These are phyloP conservation scores for Reticulitermes lucifugus DNA, from an alignment of 2,888 invertebrate genomes.

Conservation along the genomic window DNA sequence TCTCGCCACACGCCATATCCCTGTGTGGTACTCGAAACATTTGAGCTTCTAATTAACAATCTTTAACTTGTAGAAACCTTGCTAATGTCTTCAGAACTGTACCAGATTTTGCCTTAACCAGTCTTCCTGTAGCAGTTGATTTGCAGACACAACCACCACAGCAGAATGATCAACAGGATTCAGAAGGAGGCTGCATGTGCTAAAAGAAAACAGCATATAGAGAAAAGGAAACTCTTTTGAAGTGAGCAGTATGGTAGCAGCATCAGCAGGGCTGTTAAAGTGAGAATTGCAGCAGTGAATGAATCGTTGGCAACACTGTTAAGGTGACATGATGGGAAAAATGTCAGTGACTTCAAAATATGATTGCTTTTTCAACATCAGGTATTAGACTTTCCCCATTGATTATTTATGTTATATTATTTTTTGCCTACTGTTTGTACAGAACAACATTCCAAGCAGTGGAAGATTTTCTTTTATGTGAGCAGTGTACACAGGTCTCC, in stretches of 20 bases:
- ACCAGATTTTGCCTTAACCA: constrained; percentile 49
- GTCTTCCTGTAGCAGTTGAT: constrained; percentile 76
- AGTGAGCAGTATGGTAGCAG: constrained; percentile 1
- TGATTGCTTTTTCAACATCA: constrained; percentile 33
- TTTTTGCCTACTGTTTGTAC: constrained; percentile 33
- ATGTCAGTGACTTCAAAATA: constrained; percentile 38
- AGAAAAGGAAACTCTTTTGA: background rate
- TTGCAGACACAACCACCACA: constrained; percentile 84
- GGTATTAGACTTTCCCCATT: constrained; percentile 22
- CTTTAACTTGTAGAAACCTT: too few relatives aligned
- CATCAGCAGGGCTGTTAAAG: background rate
- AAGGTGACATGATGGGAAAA: constrained; percentile 78
- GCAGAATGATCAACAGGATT: constrained; percentile 82
- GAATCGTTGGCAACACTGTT: constrained; percentile 82
- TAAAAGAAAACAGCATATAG: constrained; percentile 62
- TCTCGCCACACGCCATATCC: too few relatives aligned
- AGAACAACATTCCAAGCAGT: constrained; percentile 28
- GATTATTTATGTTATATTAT: constrained; percentile 14
- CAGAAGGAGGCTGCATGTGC: constrained; percentile 87
- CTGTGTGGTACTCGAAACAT: too few relatives aligned
- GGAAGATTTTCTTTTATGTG: background rate
- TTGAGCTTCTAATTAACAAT: too few relatives aligned
- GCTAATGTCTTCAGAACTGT: background rate
- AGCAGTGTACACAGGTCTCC: background rate
- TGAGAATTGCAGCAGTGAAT: constrained; percentile 61